Evolutionary conservation across 2,888 invertebrate genomes (phyloP).

Genomic region (Sarcophaga carnaria): DNA sequence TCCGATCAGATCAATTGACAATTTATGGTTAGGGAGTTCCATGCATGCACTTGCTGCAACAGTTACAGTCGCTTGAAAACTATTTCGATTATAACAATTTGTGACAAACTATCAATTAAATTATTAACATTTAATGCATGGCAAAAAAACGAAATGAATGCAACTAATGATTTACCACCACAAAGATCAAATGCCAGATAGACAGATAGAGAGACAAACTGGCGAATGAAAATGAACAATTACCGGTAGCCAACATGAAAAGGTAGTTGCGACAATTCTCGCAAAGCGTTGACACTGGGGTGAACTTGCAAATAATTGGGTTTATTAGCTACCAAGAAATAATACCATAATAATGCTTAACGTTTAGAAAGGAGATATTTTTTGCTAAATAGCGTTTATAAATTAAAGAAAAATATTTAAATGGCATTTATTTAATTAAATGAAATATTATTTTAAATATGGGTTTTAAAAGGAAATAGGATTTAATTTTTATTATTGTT

Average conservation of each 20-base stretch:
- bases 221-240: slow-evolving; percentile 11
- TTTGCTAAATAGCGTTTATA: background rate
- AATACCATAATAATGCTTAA: background rate
- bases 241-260: slow-evolving; percentile 33
- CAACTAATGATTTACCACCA: slow-evolving; percentile 20
- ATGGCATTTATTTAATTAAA: background rate
- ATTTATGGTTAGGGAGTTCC: slow-evolving; percentile 3
- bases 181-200: background rate
- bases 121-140: slow-evolving; percentile 47
- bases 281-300: slow-evolving; percentile 36
- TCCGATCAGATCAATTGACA: slow-evolving; percentile 9
- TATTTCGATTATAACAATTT: slow-evolving; percentile 50
- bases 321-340: background rate
- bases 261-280: slow-evolving; percentile 36
- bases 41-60: background rate
- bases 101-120: slow-evolving; percentile 59
- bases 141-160: slow-evolving; percentile 8
- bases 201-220: background rate
- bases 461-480: background rate
- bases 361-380: slow-evolving; percentile 39
- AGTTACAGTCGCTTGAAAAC: background rate
- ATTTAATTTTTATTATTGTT: background rate
- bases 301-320: slow-evolving; percentile 50
- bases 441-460: background rate
- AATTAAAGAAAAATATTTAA: slow-evolving; percentile 14